Evolutionary conservation across 2,888 invertebrate genomes (phyloP), one percentile per base, ranked within the genome.

Genomic region (Reticulitermes lucifugus): DNA sequence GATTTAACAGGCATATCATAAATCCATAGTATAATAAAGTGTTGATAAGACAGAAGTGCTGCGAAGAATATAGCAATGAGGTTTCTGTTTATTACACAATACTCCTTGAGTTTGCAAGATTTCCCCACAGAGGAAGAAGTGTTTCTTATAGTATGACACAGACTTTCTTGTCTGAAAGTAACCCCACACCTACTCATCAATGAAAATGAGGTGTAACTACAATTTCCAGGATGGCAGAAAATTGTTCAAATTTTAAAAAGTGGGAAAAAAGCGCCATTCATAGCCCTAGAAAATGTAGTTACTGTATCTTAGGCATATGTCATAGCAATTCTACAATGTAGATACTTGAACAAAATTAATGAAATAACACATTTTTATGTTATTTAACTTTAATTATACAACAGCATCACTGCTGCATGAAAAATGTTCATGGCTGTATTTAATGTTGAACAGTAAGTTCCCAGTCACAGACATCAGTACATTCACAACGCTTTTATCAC

Each of bases 341-440:
- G 12, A 22, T 73, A 21, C 73, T 41, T 41, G 65, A 73, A 73
- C 71, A 73, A 73, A 73, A 73, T 25, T 35, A 73, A 73, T 29
- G 25, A 73, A 73, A 41, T 21, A 12, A 65, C 65, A 25, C 18
- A 7, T 21, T 22, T 65, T 65, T 65, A 65, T 55, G 65, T n/a
- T 12, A n/a, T 65, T n/a, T 65, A 1, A 5, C 65, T n/a, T 55
- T 55, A 9, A 65, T 65, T 65, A 25, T 9, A 25, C 4, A 18
- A n/a, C 25, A 65, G 65, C 65, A 9, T n/a, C 5, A 65, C 65
- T n/a, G n/a, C 9, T 65, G 65, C 6, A 65, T 25, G 65, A 25
- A 25, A 65, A 10, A 7, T 65, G 6, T 55, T 55, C 18, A 25
- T 25, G 65, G 65, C 9, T 65, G n/a, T n/a, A 65, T n/a, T 65